Evolutionary conservation across 2,888 invertebrate genomes (phyloP).

Genomic region (Danaus chrysippus): DNA sequence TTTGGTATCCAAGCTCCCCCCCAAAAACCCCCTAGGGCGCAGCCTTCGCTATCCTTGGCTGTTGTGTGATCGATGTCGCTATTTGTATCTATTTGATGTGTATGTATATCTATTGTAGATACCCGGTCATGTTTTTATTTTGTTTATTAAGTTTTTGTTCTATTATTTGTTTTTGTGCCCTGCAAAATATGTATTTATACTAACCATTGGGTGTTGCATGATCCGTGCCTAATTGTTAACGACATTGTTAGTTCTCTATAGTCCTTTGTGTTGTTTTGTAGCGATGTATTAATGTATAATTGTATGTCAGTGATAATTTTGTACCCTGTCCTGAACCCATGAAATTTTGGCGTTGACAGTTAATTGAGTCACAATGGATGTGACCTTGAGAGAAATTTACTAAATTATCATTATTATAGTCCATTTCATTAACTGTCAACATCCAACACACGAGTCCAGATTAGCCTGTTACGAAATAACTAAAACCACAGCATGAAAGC

Average conservation of each 20-base stretch:
- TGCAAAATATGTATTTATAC: constrained; percentile 40
- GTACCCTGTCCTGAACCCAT: constrained; percentile 45
- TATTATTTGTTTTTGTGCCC: constrained; percentile 46
- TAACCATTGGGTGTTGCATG: constrained; percentile 78
- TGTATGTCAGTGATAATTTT: constrained; percentile 54
- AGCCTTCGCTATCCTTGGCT: constrained; percentile 78
- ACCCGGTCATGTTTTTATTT: constrained; percentile 51
- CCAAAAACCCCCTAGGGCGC: constrained; percentile 64
- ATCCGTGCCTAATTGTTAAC: constrained; percentile 76
- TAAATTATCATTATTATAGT: constrained; percentile 19
- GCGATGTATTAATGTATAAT: constrained; percentile 52
- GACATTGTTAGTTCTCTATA: constrained; percentile 72
- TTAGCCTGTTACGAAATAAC: constrained; percentile 48
- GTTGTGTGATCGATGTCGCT: constrained; percentile 78
- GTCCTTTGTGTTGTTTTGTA: constrained; percentile 76
- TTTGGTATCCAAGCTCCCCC: constrained; percentile 70
- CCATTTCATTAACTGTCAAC: constrained; percentile 65
- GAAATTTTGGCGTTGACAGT: constrained; percentile 66
- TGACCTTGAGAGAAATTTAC: constrained; percentile 3
- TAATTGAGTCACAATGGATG: constrained; percentile 43
- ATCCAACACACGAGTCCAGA: constrained; percentile 49
- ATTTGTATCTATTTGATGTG: constrained; percentile 64
- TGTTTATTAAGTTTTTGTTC: constrained; percentile 42
- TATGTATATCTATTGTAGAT: constrained; percentile 72
- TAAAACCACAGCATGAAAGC: constrained; percentile 67